Evolutionary conservation across 2,888 invertebrate species (phyloP).

Genomic region (Calliscelio sp.): DNA sequence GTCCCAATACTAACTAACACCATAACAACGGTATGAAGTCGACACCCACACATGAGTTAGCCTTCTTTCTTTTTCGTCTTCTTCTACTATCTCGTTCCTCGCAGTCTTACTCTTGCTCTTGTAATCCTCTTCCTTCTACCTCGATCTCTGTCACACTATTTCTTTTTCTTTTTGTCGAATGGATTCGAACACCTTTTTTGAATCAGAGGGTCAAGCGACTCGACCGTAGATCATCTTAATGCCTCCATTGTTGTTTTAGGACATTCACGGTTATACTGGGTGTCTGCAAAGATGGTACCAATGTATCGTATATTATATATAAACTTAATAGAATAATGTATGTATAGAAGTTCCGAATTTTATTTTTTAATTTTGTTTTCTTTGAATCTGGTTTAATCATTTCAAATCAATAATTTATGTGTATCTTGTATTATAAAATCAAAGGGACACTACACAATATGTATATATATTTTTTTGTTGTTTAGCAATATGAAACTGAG

Average conservation of each 20-base stretch:
- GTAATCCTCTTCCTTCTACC: constrained; percentile 65
- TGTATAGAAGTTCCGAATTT: no score
- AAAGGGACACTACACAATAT: no score
- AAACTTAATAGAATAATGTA: not conserved
- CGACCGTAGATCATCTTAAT: constrained; percentile 85
- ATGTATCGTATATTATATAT: constrained; percentile 72
- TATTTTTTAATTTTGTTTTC: no score
- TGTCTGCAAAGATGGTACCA: constrained; percentile 81
- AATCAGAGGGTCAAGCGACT: constrained; percentile 85
- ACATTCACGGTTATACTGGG: constrained; percentile 82
- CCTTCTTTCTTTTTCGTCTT: constrained; percentile 70
- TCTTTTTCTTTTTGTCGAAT: constrained; percentile 77
- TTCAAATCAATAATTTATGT: no score
- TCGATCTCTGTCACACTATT: constrained; percentile 71
- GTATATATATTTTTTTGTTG: no score
- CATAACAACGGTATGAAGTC: constrained; percentile 79
- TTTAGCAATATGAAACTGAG: no score
- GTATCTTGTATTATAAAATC: no score
- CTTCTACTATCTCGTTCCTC: constrained; percentile 60
- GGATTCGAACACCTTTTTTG: constrained; percentile 85
- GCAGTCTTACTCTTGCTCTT: constrained; percentile 61
- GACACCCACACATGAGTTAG: constrained; percentile 81
- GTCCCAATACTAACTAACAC: constrained; percentile 79
- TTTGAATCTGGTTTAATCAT: no score
- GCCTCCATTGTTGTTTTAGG: constrained; percentile 86